These are phyloP conservation scores for Hippocampus comes DNA, from an alignment of 2,113 vertebrate species.

Conservation along the genomic window DNA sequence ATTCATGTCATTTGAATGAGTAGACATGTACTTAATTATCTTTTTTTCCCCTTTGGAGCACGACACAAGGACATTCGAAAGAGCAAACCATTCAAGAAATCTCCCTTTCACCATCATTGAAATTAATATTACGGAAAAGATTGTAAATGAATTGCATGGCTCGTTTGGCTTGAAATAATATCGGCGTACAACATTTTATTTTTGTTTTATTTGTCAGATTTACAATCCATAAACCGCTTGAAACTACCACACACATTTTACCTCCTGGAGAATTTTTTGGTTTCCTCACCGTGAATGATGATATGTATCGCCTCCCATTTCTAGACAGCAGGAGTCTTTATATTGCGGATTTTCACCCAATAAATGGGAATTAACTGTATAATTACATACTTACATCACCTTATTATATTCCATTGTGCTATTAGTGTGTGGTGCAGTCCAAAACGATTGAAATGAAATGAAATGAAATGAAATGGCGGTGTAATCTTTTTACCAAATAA, in stretches of 20 bases:
- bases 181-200: too few species aligned
- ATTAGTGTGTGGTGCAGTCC: slow-evolving; percentile 7
- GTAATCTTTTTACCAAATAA: slow-evolving; percentile 1
- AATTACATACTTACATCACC: background rate
- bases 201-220: too few species aligned
- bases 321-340: background rate
- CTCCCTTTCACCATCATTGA: background rate
- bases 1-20: background rate
- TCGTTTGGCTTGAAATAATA: too few species aligned
- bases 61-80: background rate
- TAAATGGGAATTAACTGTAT: too few species aligned
- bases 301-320: background rate
- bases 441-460: slow-evolving; percentile 16
- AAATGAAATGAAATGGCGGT: slow-evolving; percentile 5
- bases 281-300: background rate
- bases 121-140: background rate
- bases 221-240: too few species aligned
- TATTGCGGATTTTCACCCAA: background rate
- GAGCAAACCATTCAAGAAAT: background rate
- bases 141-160: background rate
- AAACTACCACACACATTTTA: too few species aligned
- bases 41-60: background rate
- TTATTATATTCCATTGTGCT: background rate
- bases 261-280: too few species aligned
- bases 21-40: background rate